These are phyloP conservation scores for Craseonycteris thonglongyai DNA, from an alignment of 2,113 vertebrate species.

Conservation along the genomic window DNA sequence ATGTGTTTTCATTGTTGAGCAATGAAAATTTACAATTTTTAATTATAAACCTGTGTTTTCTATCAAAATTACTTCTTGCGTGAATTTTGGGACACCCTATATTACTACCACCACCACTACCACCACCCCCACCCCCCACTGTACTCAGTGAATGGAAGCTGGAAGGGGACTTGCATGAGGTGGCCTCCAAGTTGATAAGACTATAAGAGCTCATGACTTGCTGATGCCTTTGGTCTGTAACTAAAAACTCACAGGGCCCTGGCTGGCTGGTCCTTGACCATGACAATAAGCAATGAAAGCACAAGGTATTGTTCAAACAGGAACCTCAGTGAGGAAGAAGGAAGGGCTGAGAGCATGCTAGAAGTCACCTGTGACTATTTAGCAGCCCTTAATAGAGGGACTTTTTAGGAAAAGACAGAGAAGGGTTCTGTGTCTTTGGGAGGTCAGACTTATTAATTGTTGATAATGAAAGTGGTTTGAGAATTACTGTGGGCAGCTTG, in stretches of 20 bases:
- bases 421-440: background rate
- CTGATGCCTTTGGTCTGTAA: conserved; percentile 65
- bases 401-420: background rate
- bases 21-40: too few relatives aligned
- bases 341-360: rapidly evolving
- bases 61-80: too few relatives aligned
- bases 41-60: too few relatives aligned
- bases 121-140: background rate
- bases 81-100: too few relatives aligned
- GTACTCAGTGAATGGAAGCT: conserved; percentile 30
- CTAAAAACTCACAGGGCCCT: background rate
- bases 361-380: background rate
- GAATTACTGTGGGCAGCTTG: too few relatives aligned
- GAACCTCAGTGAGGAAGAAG: background rate
- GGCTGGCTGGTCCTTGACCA: background rate
- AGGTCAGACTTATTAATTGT: background rate
- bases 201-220: conserved; percentile 41
- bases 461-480: background rate
- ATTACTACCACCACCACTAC: too few relatives aligned
- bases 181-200: background rate
- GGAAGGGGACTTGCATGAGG: conserved; percentile 44
- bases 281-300: background rate
- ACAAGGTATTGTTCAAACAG: background rate
- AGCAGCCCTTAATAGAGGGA: background rate
- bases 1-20: too few relatives aligned